phyloP scores from a whole-genome alignment of 2,888 invertebrate species.

The Masnerella sp. region DNA sequence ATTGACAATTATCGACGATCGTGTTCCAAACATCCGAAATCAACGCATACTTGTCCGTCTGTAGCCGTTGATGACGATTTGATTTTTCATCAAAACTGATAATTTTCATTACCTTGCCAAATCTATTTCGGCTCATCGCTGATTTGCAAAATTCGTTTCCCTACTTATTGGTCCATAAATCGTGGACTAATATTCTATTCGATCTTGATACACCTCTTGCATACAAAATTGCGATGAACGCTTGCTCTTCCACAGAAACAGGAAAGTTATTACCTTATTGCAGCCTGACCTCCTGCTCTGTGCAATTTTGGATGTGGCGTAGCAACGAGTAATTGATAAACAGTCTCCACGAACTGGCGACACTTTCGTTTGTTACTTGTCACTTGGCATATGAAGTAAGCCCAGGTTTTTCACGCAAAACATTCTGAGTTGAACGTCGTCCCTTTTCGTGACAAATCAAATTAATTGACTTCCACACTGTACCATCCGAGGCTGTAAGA shows the following conservation, averaged over 20 bases:
- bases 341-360: conserved; percentile 8
- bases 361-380: not conserved
- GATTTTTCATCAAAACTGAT: conserved; percentile 10
- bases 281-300: conserved; percentile 7
- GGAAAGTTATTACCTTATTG: conserved; percentile 1
- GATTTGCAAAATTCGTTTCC: conserved; percentile 6
- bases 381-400: conserved; percentile 4
- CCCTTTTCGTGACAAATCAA: conserved; percentile 8
- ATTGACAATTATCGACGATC: conserved; percentile 12
- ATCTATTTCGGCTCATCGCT: conserved; percentile 5
- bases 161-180: conserved; percentile 2
- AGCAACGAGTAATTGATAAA: conserved; percentile 1
- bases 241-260: not conserved
- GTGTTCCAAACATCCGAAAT: conserved; percentile 6
- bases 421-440: conserved; percentile 4
- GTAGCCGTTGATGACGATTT: conserved; percentile 9
- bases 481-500: conserved; percentile 11
- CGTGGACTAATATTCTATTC: conserved; percentile 6
- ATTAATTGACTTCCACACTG: conserved; percentile 8
- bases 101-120: conserved; percentile 1
- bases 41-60: conserved; percentile 11
- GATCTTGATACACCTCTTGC: conserved; percentile 12
- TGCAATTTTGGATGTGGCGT: conserved; percentile 4
- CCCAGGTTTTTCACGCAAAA: conserved; percentile 2
- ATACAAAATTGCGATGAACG: too few relatives aligned